Conservation (phyloP, 2,113 vertebrate species). For the Acrocephalus kingi region DNA sequence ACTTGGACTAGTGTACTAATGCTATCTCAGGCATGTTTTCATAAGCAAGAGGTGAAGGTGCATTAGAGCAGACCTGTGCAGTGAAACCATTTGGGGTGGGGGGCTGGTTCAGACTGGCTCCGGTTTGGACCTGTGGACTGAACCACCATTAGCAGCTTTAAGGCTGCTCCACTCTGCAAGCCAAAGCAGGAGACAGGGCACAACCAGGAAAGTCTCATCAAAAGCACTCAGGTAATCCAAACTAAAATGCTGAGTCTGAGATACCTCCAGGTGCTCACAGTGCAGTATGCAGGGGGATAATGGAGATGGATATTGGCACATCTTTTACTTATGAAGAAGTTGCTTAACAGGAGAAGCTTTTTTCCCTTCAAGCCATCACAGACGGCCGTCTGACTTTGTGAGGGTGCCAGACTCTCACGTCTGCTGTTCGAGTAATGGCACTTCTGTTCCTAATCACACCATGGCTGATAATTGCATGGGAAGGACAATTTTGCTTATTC, state of each 20-base stretch:
- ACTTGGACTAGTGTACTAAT: background rate
- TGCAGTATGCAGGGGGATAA: background rate
- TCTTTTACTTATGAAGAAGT: background rate
- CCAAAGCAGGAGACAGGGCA: background rate
- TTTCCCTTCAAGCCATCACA: background rate
- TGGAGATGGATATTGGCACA: background rate
- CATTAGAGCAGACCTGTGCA: background rate
- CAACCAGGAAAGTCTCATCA: background rate
- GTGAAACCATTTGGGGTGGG: background rate
- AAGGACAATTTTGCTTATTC: background rate
- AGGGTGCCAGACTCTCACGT: background rate
- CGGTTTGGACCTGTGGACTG: background rate
- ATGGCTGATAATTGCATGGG: background rate
- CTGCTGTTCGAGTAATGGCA: background rate
- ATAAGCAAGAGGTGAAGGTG: background rate
- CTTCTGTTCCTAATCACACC: background rate
- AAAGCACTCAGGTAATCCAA: background rate
- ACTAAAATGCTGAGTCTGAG: background rate
- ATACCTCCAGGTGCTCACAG: background rate
- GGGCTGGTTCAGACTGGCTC: background rate
- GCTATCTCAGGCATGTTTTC: background rate
- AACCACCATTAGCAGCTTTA: background rate
- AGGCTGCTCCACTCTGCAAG: background rate
- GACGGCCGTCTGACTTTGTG: accelerated
- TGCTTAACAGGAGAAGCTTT: background rate